Percentiles rank a stretch among this genome's conserved stretches.
Conservation (phyloP, 2,113 vertebrate genomes). For the Ceratotherium simum region DNA sequence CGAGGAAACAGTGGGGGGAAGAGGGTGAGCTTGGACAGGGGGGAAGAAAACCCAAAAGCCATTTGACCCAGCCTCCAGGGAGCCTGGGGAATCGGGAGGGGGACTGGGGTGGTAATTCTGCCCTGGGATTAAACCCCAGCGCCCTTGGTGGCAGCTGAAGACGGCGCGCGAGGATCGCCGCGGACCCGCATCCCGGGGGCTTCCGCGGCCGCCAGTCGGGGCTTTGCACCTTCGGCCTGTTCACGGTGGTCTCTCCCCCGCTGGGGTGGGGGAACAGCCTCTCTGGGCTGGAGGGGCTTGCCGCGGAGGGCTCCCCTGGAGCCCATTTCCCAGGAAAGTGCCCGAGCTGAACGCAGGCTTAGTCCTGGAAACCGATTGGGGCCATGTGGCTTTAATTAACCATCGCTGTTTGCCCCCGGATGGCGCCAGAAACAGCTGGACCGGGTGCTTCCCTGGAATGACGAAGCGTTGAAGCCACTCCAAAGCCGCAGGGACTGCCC, state of each 20-base stretch:
- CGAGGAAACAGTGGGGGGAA: background rate
- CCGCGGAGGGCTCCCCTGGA: background rate
- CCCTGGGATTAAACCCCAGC: background rate
- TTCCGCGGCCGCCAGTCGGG: background rate
- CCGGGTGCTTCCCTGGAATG: conserved; percentile 23
- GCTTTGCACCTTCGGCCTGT: background rate
- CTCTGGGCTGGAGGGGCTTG: background rate
- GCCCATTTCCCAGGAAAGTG: background rate
- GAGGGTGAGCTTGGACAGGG: background rate
- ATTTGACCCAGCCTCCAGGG: background rate
- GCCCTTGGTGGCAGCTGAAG: background rate
- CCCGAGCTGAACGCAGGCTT: background rate
- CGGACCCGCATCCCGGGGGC: background rate
- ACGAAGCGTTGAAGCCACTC: background rate
- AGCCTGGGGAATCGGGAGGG: background rate
- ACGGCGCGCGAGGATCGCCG: background rate
- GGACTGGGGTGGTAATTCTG: background rate
- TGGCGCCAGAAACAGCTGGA: conserved; percentile 64
- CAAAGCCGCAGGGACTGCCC: background rate
- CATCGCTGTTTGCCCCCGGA: conserved; percentile 30
- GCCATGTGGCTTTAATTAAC: conserved; percentile 79
- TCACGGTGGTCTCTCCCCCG: background rate
- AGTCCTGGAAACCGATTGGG: conserved; percentile 27
- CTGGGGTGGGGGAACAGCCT: background rate
- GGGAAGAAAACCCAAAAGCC: background rate